These are phyloP conservation scores for Nibea coibor DNA, from an alignment of 2,113 vertebrate genomes.

Conservation along the genomic window DNA sequence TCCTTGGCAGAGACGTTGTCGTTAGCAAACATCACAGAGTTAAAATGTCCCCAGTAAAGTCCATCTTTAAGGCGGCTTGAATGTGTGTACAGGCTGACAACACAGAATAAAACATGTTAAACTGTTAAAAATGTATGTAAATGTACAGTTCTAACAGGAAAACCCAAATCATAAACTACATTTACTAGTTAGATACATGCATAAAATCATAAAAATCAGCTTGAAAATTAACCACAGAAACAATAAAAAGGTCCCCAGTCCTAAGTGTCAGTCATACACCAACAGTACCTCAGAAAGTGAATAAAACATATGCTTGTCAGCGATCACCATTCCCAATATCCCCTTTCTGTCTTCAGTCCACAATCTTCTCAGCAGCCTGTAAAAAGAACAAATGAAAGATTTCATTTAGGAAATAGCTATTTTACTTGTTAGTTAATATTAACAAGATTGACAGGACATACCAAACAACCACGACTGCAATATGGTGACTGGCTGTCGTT, in stretches of 20 bases:
- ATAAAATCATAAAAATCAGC: not conserved
- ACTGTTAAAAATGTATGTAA: not conserved
- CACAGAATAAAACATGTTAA: not conserved
- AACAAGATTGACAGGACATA: not conserved
- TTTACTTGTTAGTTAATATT: not conserved
- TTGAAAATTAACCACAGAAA: not conserved
- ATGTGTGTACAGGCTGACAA: not conserved
- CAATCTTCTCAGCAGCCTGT: not conserved
- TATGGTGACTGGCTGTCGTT: not conserved
- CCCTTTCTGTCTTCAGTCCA: not conserved
- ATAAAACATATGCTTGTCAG: not conserved
- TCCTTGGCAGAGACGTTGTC: not conserved
- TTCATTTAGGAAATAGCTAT: not conserved
- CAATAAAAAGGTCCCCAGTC: not conserved
- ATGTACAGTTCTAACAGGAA: not conserved
- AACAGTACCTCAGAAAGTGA: not conserved
- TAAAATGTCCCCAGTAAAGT: not conserved
- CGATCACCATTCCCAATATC: not conserved
- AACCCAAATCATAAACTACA: not conserved
- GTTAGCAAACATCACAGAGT: not conserved
- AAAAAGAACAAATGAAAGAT: not conserved
- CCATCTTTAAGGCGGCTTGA: not conserved
- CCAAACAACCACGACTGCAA: not conserved
- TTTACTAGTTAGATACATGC: not conserved
- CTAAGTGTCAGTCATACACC: not conserved